Evolutionary conservation across 1,140 invertebrate species (phyloP), one percentile per base, ranked within the genome.

Genomic region (Tenebrio molitor): DNA sequence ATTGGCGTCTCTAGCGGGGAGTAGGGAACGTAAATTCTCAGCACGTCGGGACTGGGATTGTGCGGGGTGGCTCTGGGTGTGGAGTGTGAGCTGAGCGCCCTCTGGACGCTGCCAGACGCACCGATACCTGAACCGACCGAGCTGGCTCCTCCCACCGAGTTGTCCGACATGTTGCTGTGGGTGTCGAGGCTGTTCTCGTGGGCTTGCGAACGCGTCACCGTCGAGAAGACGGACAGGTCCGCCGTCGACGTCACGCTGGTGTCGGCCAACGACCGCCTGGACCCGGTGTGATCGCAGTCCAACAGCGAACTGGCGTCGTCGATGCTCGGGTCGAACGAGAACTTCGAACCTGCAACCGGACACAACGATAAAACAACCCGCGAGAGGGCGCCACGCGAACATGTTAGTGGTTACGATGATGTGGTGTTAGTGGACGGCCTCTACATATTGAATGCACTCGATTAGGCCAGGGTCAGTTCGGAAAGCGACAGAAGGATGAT

Each of bases 201-300:
- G 5, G 89, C 90, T 78, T 91, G 90, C 0, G 91, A 92, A 65
- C 90, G 85, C 1, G 90, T 91, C 5, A 87, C 85, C 71, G 91
- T 91, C 25, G 92, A 93, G 82, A 93, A 91, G 42, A 93, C 91
- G 69, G 91, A 93, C 15, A 94, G 83, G 82, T 94, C 92, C 1
- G 92, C 92, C 1, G 92, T 93, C 7, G 93, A 94, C 0, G 92
- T 94, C 14, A 93, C 91, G 64, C 91, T 93, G 1, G 93, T 95
- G 75, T 93, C 92, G 8, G 92, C 92, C 29, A 95, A 85, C 19
- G 92, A 94, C 15, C 91, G 88, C 65, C 91, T 84, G 2, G 92
- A 94, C 15, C 91, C 90, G 65, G 87, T 87, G 36, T 85, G 83
- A 3, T 86, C 84, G 58, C 84, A 84, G 36, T 86, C 86, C 16